Base-by-base conservation (phyloP, 2,888 invertebrate genomes). In the Callosobruchus maculatus region DNA sequence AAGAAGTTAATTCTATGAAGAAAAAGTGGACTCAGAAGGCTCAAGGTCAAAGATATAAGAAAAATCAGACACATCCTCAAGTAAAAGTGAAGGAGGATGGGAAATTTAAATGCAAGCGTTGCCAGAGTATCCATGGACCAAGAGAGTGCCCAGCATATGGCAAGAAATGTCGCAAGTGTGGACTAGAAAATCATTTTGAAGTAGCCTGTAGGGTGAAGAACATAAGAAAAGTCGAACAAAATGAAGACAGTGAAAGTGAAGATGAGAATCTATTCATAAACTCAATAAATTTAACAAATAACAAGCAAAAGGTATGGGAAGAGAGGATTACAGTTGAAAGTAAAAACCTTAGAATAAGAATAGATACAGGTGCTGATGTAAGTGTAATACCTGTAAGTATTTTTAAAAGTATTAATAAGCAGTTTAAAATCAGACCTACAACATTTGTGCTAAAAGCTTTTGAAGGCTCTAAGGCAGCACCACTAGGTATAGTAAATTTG, bases 141-240 rank as follows among this genome's bases (percentile, higher is more conserved):
- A 70, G 75, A 69, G 75, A 77, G 73, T 80, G 80, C 73, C 78
- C 77, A 26, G 81, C 80, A 20, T 80, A 31, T 76, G 78, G 78
- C 3, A 80, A 80, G 71, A 74, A 70, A 20, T 78, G 78, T 71
- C 72, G 66, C n/a, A 78, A 77, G 70, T 81, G 81, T 73, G 76
- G 76, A 9, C 77, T 72, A 7, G 49, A 67, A 20, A 79, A 81
- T 72, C 79, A 79, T 75, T 80, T 80, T 72, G 75, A 79, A 66
- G 73, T 73, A 49, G 71, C 75, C 5, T 80, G 78, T 73, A n/a
- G n/a, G n/a, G n/a, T n/a, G n/a, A n/a, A 70, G 69, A 73, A 76
- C 68, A 67, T 78, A 4, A 73, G 73, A 74, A 77, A 74, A 69
- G 71, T 75, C 26, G 75, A 73, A 66, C 31, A 75, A 49, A 30